phyloP scores from a whole-genome alignment of 2,888 invertebrate genomes.

The Dryomyza anilis region DNA sequence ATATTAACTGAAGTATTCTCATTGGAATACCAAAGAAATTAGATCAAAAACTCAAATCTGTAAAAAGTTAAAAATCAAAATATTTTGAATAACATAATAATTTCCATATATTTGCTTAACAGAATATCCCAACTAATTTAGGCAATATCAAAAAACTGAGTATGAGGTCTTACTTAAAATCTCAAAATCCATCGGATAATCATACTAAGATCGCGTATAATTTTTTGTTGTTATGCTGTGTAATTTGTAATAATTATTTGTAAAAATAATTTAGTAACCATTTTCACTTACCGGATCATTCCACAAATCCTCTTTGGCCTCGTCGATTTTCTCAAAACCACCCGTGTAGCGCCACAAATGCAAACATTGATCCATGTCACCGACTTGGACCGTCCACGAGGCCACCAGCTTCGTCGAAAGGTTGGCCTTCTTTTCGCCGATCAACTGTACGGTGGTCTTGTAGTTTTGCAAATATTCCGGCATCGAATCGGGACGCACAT shows the following conservation, averaged over 20 bases:
- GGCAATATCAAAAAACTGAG: too few species aligned
- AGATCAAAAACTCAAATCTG: too few species aligned
- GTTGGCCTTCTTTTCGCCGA: conserved; percentile 74
- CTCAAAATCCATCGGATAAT: too few species aligned
- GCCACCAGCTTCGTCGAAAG: conserved; percentile 87
- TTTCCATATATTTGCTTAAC: too few species aligned
- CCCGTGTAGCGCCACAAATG: conserved; percentile 96
- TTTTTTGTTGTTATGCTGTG: too few species aligned
- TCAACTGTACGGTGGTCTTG: conserved; percentile 77
- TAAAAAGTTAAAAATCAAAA: too few species aligned
- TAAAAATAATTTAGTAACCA: background rate
- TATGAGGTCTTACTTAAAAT: too few species aligned
- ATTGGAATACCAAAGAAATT: too few species aligned
- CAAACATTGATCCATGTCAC: conserved; percentile 96
- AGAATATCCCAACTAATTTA: too few species aligned
- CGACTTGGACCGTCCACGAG: conserved; percentile 87
- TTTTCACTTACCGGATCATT: conserved; percentile 68
- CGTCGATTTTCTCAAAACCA: conserved; percentile 87
- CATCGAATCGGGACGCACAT: conserved; percentile 87
- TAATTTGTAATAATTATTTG: background rate
- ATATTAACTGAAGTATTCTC: too few species aligned
- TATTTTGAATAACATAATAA: too few species aligned
- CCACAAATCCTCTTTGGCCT: conserved; percentile 72
- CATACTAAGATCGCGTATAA: too few species aligned
- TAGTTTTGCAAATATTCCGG: conserved; percentile 87